Evolutionary conservation across 1,140 invertebrate genomes (phyloP), one percentile per base, ranked within the genome.

Genomic region (Formica selysi): DNA sequence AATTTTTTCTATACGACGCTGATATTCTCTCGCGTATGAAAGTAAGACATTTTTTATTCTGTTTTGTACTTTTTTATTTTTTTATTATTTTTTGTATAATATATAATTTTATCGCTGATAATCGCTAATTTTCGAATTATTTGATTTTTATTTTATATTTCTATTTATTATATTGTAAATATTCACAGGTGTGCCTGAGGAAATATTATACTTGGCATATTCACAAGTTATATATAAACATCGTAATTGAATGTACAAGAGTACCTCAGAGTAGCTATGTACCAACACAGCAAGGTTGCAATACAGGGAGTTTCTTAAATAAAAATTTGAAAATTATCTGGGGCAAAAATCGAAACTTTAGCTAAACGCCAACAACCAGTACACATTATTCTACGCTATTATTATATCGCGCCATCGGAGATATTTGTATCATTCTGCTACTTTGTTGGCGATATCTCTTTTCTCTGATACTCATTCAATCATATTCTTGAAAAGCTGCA

Each of bases 171-270:
- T 89, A 93, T 93, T 94, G 93, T 94, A 94, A 94, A 94, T 94
- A 94, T 92, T 94, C 93, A 94, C 94, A 93, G 93, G 93, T 94
- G 93, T 94, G 94, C 93, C 93, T 94, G 92, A 94, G 86, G 89
- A 91, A 92, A 90, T 92, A 91, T 91, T 92, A 89, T 91, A 92
- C 89, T 92, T 92, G 90, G 76, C 76, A 90, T 92, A 89, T 62
- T 44, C 22, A 54, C 90, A 90, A 87, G 90, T 76, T 90, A 90
- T 89, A 90, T 87, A 70, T 91, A 88, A 89, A 73, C 83, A 88
- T 81, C 57, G 68, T 73, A 76, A 59, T 86, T 86, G 36, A 88
- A 85, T 29, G 59, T 86, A 80, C 51, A 70, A 59, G 48, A 80
- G 48, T 80, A 80, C 19, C 48, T 68, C 76, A 70, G n/a, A 80